These are phyloP conservation scores for Scelioninae gen. 2 DNA, from an alignment of 2,888 invertebrate species.

Conservation along the genomic window DNA sequence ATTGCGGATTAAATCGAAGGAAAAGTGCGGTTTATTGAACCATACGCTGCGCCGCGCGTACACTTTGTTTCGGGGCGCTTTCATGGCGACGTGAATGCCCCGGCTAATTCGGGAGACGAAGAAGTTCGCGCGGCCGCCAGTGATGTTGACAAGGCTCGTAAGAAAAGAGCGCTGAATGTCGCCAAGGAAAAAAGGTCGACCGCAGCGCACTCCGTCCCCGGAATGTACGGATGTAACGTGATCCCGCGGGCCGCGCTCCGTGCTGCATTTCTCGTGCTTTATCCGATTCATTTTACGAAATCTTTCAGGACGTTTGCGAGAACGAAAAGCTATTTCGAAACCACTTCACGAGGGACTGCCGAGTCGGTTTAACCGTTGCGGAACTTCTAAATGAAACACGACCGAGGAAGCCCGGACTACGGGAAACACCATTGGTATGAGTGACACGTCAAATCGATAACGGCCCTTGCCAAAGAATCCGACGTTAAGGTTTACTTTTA, in stretches of 20 bases:
- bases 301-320: constrained; percentile 42
- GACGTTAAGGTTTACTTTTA: too few species aligned
- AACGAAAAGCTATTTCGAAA: constrained; percentile 50
- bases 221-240: constrained; percentile 38
- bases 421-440: constrained; percentile 31
- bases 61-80: constrained; percentile 43
- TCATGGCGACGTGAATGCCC: constrained; percentile 50
- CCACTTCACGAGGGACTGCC: constrained; percentile 47
- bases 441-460: constrained; percentile 27
- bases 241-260: constrained; percentile 27
- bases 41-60: constrained; percentile 33
- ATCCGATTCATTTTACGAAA: constrained; percentile 52
- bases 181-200: constrained; percentile 39
- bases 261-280: constrained; percentile 42
- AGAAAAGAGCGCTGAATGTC: constrained; percentile 29
- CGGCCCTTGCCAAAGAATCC: background rate
- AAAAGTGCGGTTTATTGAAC: constrained; percentile 34
- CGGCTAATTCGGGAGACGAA: constrained; percentile 50
- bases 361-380: constrained; percentile 37
- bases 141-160: constrained; percentile 46
- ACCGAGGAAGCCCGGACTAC: constrained; percentile 27
- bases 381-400: constrained; percentile 48
- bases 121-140: constrained; percentile 37
- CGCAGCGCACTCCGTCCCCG: constrained; percentile 3
- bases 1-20: constrained; percentile 37